Percentiles rank a stretch among this genome's conserved stretches.
Evolutionary conservation across 2,113 vertebrate genomes (phyloP).

Genomic region (Mus pahari): DNA sequence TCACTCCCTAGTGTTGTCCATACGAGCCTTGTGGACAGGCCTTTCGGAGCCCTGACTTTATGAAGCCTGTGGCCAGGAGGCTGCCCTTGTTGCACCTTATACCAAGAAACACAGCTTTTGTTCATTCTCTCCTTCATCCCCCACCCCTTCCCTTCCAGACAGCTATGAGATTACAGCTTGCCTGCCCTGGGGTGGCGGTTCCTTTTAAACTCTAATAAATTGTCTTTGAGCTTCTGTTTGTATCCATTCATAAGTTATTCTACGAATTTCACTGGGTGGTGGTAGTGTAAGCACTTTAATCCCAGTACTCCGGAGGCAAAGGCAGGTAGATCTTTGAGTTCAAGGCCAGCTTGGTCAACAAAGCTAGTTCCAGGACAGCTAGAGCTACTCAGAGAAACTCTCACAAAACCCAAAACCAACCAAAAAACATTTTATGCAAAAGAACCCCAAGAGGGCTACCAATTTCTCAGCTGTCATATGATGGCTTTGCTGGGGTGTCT

Average conservation of each 20-base stretch:
- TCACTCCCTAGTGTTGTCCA: not conserved
- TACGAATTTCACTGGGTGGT: no score
- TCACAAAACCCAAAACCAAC: not conserved
- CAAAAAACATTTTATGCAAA: not conserved
- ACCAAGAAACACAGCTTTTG: not conserved
- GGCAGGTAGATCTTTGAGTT: not conserved
- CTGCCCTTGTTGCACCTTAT: not conserved
- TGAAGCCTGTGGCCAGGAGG: not conserved
- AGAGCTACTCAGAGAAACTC: not conserved
- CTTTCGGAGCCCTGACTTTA: not conserved
- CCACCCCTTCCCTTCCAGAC: no score
- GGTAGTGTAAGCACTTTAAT: not conserved
- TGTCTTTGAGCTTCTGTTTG: not conserved
- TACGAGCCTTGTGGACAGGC: not conserved
- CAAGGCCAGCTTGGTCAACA: not conserved
- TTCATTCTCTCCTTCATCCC: not conserved
- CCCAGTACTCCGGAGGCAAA: not conserved
- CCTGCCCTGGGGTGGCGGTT: no score
- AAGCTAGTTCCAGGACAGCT: not conserved
- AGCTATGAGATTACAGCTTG: not conserved
- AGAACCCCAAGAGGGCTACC: not conserved
- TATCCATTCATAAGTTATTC: not conserved
- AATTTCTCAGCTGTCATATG: not conserved
- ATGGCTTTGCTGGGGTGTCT: not conserved
- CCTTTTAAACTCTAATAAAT: not conserved